Base-by-base conservation (phyloP, 2,888 invertebrate genomes). In the Melangyna quadrimaculata region DNA sequence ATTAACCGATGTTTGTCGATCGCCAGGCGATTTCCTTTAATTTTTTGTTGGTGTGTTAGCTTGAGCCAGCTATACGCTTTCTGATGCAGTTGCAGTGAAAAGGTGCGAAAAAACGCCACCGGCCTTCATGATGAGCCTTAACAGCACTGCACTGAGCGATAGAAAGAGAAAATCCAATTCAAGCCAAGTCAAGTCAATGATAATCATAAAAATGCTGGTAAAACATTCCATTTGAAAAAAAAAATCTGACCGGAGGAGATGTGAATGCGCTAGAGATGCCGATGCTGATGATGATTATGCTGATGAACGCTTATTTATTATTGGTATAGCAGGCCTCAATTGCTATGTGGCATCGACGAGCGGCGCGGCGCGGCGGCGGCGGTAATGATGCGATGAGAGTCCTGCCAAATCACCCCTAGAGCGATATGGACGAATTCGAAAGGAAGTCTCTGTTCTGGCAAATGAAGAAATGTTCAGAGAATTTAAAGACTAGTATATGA, bases 301-400 rank as follows among this genome's bases (percentile, higher is more conserved):
- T 80, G 84, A 84, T 84, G 75, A 80, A 75, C 63, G 72, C 69
- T 72, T 75, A 72, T 80, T 84, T 84, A 69, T 77, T 79, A 71
- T 72, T 67, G 72, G 67, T 51, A 32, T 37, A 59, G 57, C 59
- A 59, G 51, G 70, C 78, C 55, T 65, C 70, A 78, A 73, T 82
- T 29, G 78, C 27, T n/a, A n/a, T 22, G 32, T 8, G 19, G 55
- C 17, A 19, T 10, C 10, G 1, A 10, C 0, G n/a, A n/a, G n/a
- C n/a, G n/a, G n/a, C n/a, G 1, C 17, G 40, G 12, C 22, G 48
- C 51, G 65, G 72, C 71, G 37, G 53, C 32, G 24, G 67, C 43
- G 17, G 43, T 63, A 70, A 45, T 65, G 71, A 65, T 48, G 75
- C 61, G 71, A 65, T 61, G 75, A 67, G 75, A 75, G 82, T 80